phyloP scores from a whole-genome alignment of 2,797 vertebrate genomes.

The Sebastes iracundus region DNA sequence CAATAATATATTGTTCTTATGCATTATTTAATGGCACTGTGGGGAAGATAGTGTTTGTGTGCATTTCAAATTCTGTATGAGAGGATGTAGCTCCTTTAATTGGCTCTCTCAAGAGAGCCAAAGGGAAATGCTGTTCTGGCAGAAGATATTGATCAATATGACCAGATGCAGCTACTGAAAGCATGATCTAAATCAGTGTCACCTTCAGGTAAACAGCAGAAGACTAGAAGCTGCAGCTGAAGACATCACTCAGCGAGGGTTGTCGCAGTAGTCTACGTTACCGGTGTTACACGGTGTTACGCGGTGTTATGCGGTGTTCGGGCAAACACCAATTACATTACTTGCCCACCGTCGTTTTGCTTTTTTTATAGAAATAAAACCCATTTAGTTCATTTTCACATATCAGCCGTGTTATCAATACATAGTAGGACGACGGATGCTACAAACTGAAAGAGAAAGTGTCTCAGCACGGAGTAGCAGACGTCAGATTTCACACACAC shows the following conservation, averaged over 20 bases:
- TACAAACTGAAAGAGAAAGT: background rate
- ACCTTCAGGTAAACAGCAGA: slow-evolving; percentile 63
- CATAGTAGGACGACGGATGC: background rate
- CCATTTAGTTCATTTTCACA: background rate
- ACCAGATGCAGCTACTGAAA: slow-evolving; percentile 70
- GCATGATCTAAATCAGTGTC: slow-evolving; percentile 74
- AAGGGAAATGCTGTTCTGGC: slow-evolving; percentile 71
- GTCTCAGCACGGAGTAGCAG: background rate
- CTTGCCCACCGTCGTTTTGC: background rate
- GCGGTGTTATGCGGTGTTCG: background rate
- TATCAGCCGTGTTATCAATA: background rate
- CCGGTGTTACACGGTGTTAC: no score
- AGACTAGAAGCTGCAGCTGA: slow-evolving; percentile 17
- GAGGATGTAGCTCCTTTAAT: slow-evolving; percentile 68
- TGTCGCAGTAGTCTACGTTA: background rate
- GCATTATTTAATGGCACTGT: slow-evolving; percentile 78
- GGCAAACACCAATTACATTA: background rate
- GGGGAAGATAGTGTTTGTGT: slow-evolving; percentile 65
- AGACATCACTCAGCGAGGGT: background rate
- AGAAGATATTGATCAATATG: slow-evolving; percentile 71
- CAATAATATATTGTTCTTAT: slow-evolving; percentile 73
- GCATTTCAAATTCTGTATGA: slow-evolving; percentile 68
- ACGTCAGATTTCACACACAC: background rate
- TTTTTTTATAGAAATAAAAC: background rate
- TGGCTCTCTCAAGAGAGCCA: slow-evolving; percentile 63